Conservation (phyloP, 2,113 vertebrate genomes). For the Catharus fuscescens region DNA sequence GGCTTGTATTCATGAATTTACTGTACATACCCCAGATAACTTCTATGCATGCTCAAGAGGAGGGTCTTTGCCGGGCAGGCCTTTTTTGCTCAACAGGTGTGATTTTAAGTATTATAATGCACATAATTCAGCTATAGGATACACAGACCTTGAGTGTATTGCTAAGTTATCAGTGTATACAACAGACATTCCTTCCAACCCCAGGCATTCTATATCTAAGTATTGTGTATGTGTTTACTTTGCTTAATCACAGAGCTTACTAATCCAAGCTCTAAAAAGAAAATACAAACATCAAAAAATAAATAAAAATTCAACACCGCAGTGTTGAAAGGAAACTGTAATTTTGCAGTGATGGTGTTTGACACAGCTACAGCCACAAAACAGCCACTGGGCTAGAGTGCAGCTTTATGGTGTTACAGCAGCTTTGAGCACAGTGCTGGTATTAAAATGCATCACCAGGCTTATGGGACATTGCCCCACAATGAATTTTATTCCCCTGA, state of each 20-base stretch:
- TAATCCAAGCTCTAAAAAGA: background rate
- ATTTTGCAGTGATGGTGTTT: rapidly evolving
- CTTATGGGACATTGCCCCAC: rapidly evolving
- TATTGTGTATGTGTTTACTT: background rate
- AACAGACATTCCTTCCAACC: too few relatives aligned
- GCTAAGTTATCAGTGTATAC: too few relatives aligned
- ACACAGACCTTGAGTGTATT: too few relatives aligned
- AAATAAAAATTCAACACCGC: rapidly evolving
- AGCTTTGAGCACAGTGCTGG: background rate
- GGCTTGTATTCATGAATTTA: too few relatives aligned
- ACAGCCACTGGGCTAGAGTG: background rate
- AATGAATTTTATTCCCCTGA: background rate
- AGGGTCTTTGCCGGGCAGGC: too few relatives aligned
- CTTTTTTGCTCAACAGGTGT: background rate
- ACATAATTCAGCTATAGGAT: background rate
- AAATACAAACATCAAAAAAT: background rate
- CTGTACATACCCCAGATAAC: too few relatives aligned
- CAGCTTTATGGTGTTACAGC: background rate
- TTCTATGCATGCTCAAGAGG: background rate
- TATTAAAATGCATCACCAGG: background rate
- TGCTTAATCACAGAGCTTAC: background rate
- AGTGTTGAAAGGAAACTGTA: background rate
- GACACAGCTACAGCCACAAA: background rate
- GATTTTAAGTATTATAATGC: background rate
- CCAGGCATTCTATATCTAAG: background rate